A percentile compares a stretch with the other conserved stretches of the same genome.
Evolutionary conservation across 1,140 invertebrate genomes (phyloP).

Genomic region (Muscidifurax raptorellus): DNA sequence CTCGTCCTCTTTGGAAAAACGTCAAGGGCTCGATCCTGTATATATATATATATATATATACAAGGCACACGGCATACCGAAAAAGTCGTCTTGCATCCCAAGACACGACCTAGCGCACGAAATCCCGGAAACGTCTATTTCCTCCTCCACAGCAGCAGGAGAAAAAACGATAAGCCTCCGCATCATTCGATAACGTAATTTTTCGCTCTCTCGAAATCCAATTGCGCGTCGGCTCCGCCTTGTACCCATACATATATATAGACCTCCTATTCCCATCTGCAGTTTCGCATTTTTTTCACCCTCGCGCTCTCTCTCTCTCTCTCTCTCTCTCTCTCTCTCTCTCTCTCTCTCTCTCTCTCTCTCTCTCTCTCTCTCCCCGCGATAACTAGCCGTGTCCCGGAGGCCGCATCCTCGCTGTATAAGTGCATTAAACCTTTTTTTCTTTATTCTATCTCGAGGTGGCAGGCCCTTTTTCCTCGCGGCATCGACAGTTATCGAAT

Average conservation of each 20-base stretch:
- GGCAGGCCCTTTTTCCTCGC: slow-evolving; percentile 6
- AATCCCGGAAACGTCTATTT: neutral
- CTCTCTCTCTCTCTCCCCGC: neutral
- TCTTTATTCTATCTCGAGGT: slow-evolving; percentile 7
- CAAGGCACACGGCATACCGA: neutral
- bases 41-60: too few relatives aligned
- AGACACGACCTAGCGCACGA: neutral
- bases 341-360: too few relatives aligned
- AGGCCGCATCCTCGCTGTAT: neutral
- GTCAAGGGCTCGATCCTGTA: neutral
- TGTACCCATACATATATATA: too few relatives aligned
- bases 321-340: too few relatives aligned
- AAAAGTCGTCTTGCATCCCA: neutral
- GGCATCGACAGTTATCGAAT: slow-evolving; percentile 19
- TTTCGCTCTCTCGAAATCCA: neutral
- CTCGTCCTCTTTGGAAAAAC: too few relatives aligned
- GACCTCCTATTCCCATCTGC: neutral
- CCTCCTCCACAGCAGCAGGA: neutral
- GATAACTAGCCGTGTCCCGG: too few relatives aligned
- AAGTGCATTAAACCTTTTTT: slow-evolving; percentile 24
- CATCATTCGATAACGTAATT: neutral
- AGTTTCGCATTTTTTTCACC: neutral
- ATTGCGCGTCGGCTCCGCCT: neutral
- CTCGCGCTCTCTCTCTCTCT: neutral
- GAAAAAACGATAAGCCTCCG: neutral